These are phyloP conservation scores for Andinoacara biseriatus DNA, from an alignment of 2,113 vertebrate genomes.

Conservation along the genomic window DNA sequence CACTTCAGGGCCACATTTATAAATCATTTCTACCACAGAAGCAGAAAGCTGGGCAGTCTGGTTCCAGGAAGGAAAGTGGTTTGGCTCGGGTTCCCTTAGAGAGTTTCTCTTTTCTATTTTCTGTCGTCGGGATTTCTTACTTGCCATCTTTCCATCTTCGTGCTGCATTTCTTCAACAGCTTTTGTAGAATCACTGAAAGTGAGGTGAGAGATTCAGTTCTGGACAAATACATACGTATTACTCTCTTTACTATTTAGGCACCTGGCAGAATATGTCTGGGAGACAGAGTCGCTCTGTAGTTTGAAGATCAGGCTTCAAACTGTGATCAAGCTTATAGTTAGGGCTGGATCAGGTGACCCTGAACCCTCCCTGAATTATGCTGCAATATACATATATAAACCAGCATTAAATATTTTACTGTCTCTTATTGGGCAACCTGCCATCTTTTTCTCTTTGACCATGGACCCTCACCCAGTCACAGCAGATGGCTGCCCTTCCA, in stretches of 20 bases:
- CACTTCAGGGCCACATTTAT: constrained; percentile 54
- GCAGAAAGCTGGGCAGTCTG: constrained; percentile 26
- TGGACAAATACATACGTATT: too few species aligned
- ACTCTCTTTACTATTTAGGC: too few species aligned
- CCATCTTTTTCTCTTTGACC: too few species aligned
- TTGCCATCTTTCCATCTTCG: neutral
- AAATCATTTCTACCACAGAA: constrained; percentile 46
- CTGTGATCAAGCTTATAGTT: neutral
- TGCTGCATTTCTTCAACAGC: neutral
- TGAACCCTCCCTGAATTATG: neutral
- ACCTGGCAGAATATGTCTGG: too few species aligned
- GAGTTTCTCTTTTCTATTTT: constrained; percentile 11
- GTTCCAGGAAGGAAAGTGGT: constrained; percentile 41
- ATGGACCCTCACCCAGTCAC: too few species aligned
- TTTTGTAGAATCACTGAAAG: neutral
- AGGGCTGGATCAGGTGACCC: neutral
- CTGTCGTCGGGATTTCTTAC: neutral
- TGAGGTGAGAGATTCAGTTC: too few species aligned
- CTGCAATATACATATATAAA: neutral
- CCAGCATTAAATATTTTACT: too few species aligned
- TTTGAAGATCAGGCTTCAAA: neutral
- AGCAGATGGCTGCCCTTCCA: neutral
- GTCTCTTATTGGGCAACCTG: too few species aligned
- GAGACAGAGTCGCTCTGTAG: too few species aligned
- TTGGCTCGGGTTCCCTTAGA: neutral